phyloP scores from a whole-genome alignment of 2,113 vertebrate genomes.

The Oryzias celebensis region DNA sequence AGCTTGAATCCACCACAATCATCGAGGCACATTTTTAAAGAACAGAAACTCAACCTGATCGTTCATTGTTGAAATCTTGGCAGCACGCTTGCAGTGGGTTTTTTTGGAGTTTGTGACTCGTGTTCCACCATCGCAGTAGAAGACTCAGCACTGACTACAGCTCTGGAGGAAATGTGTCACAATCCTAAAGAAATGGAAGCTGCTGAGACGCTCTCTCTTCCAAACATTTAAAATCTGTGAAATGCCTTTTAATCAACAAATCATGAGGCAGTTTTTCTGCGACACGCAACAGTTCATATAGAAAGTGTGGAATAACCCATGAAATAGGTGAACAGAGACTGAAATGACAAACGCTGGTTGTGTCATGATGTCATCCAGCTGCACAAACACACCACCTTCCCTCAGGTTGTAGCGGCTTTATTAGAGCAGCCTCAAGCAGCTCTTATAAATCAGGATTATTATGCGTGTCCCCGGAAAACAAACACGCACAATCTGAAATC shows the following conservation, averaged over 20 bases:
- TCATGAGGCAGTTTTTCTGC: slow-evolving; percentile 14
- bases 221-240: slow-evolving; percentile 44
- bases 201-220: slow-evolving; percentile 41
- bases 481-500: slow-evolving; percentile 13
- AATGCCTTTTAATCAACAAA: slow-evolving; percentile 22
- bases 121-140: slow-evolving; percentile 24
- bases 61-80: too few relatives aligned
- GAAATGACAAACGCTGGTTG: slow-evolving; percentile 19
- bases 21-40: not conserved
- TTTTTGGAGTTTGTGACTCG: slow-evolving; percentile 26
- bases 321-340: slow-evolving; percentile 32
- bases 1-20: slow-evolving; percentile 19
- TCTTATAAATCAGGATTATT: slow-evolving; percentile 65
- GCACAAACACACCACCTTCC: slow-evolving; percentile 6
- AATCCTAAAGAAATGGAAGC: slow-evolving; percentile 34
- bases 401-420: slow-evolving; percentile 21
- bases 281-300: slow-evolving; percentile 4
- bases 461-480: slow-evolving; percentile 45
- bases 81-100: not conserved
- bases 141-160: slow-evolving; percentile 21
- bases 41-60: slow-evolving; percentile 5
- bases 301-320: slow-evolving; percentile 36
- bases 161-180: slow-evolving; percentile 44
- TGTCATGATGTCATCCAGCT: slow-evolving; percentile 31
- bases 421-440: slow-evolving; percentile 32